These are phyloP conservation scores for Ostrea denselamellosa DNA, from an alignment of 1,140 invertebrate genomes.

Conservation along the genomic window DNA sequence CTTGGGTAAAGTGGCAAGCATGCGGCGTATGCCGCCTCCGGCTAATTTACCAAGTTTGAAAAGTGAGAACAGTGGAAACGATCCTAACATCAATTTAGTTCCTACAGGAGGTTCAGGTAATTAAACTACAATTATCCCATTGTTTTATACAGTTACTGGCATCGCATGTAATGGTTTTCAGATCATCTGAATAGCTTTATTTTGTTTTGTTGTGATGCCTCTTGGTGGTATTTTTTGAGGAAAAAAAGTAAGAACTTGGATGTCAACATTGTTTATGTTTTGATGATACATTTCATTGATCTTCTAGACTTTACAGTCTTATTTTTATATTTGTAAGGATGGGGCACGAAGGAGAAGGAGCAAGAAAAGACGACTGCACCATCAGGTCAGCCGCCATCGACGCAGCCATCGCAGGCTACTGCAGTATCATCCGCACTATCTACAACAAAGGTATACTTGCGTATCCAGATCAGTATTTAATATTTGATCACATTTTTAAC, in stretches of 20 bases:
- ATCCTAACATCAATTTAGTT: conserved; percentile 87
- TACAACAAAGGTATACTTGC: conserved; percentile 64
- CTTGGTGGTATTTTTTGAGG: no score
- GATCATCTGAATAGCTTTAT: no score
- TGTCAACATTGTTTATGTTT: no score
- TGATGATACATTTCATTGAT: no score
- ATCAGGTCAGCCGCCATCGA: conserved; percentile 73
- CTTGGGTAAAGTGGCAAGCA: conserved; percentile 97
- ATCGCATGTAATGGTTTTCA: no score
- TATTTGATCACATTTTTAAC: neutral
- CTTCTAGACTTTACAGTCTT: no score
- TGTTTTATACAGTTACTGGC: neutral
- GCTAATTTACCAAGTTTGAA: conserved; percentile 98
- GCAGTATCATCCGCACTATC: conserved; percentile 73
- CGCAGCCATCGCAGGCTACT: conserved; percentile 77
- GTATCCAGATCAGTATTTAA: neutral
- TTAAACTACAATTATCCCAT: neutral
- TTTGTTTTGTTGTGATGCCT: no score
- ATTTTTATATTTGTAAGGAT: conserved; percentile 81
- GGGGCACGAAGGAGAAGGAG: conserved; percentile 82
- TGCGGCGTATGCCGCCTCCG: conserved; percentile 91
- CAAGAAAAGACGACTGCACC: conserved; percentile 61
- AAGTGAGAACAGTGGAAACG: conserved; percentile 91
- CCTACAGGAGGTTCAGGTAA: conserved; percentile 83
- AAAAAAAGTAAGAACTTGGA: no score